Percentiles rank a stretch among this genome's conserved stretches.
phyloP scores from a whole-genome alignment of 35 echinoderm and acorn worm species.

The Ptychodera flava region DNA sequence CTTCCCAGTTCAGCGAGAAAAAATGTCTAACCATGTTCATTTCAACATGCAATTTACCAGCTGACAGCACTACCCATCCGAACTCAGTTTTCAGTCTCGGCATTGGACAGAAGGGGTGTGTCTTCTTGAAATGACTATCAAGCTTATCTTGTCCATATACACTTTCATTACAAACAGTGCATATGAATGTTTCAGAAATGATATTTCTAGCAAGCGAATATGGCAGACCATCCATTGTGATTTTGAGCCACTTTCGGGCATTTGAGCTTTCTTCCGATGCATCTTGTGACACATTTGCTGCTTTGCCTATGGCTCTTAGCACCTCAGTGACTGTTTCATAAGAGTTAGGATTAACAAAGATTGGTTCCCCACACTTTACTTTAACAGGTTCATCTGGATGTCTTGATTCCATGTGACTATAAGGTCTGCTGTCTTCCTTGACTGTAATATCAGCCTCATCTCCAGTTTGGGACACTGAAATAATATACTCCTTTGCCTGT shows the following conservation, averaged over 20 bases:
- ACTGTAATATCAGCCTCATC: background rate
- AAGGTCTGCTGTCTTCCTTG: too few species aligned
- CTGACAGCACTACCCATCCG: constrained; percentile 12
- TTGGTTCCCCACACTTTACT: background rate
- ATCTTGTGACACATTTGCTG: background rate
- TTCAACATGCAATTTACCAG: constrained; percentile 19
- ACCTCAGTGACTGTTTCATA: background rate
- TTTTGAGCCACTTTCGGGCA: background rate
- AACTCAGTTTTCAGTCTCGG: background rate
- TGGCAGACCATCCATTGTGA: background rate
- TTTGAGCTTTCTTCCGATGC: background rate
- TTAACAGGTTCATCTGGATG: background rate
- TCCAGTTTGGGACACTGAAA: background rate
- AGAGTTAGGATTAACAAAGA: background rate
- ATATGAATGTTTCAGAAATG: background rate
- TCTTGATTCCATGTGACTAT: background rate
- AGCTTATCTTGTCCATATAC: background rate
- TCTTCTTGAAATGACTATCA: background rate
- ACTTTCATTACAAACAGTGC: background rate
- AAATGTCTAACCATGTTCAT: constrained; percentile 39
- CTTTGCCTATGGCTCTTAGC: background rate
- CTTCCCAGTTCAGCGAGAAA: constrained; percentile 23
- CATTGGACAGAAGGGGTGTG: background rate
- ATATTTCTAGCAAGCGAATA: background rate
- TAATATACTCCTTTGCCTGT: background rate